Evolutionary conservation across 1,140 invertebrate species (phyloP).

Genomic region (Rhopalosiphum padi): DNA sequence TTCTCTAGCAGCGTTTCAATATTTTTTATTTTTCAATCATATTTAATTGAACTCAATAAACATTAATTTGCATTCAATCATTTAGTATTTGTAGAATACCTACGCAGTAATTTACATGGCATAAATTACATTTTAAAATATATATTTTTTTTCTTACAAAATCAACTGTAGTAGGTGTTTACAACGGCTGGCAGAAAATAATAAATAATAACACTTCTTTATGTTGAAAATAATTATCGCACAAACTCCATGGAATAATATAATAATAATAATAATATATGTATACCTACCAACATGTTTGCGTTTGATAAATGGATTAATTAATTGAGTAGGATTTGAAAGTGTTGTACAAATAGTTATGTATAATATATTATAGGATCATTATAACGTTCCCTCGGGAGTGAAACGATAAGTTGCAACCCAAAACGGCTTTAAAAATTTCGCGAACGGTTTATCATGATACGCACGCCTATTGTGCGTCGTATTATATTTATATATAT

Average conservation of each 20-base stretch:
- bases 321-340: background rate
- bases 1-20: background rate
- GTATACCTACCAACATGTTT: background rate
- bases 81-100: background rate
- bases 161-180: background rate
- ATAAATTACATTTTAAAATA: background rate
- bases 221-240: background rate
- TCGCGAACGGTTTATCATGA: background rate
- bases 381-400: background rate
- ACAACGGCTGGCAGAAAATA: background rate
- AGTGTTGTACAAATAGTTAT: background rate
- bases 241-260: background rate
- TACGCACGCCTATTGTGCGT: too few relatives aligned
- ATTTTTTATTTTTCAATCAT: background rate
- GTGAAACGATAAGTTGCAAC: background rate
- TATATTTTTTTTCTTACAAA: too few relatives aligned
- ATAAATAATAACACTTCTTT: background rate
- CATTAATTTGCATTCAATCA: background rate
- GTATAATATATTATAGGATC: background rate
- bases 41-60: background rate
- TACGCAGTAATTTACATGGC: background rate
- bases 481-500: too few relatives aligned
- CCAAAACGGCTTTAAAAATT: background rate
- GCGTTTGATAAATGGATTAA: slow-evolving; percentile 1
- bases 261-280: background rate